A percentile compares a stretch with the other conserved stretches of the same genome.
Conservation (phyloP, 2,113 vertebrate species). For the Tamias sibiricus region DNA sequence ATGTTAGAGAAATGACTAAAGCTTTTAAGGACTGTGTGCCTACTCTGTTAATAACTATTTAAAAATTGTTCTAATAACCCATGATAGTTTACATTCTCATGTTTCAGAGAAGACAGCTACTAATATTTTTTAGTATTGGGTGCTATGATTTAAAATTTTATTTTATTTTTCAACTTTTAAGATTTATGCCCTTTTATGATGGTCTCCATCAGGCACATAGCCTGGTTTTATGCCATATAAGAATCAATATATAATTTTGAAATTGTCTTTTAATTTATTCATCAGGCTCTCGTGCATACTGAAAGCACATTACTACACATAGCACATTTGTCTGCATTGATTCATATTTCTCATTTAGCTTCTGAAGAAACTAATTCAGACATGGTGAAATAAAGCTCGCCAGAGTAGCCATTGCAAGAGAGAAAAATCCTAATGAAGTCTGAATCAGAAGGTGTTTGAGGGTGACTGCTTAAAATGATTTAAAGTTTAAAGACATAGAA, state of each 20-base stretch:
- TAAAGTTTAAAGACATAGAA: conserved; percentile 68
- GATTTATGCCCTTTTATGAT: conserved; percentile 36
- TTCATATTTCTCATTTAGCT: conserved; percentile 76
- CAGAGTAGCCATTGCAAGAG: conserved; percentile 51
- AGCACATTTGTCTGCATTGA: conserved; percentile 66
- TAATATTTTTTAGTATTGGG: conserved; percentile 62
- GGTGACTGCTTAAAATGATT: conserved; percentile 63
- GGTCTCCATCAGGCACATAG: conserved; percentile 56
- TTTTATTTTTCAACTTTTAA: conserved; percentile 47
- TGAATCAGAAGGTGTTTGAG: conserved; percentile 69
- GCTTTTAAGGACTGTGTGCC: conserved; percentile 3
- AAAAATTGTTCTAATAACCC: conserved; percentile 36
- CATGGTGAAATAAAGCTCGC: conserved; percentile 64
- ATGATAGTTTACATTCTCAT: not conserved
- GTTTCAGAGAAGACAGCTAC: not conserved
- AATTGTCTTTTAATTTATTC: conserved; percentile 83
- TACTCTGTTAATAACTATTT: conserved; percentile 57
- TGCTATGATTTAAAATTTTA: conserved; percentile 20
- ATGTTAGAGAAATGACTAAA: not conserved
- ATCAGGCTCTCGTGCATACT: conserved; percentile 74
- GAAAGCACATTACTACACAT: conserved; percentile 61
- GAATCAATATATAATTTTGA: conserved; percentile 83
- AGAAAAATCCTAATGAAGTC: conserved; percentile 73
- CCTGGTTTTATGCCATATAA: conserved; percentile 12
- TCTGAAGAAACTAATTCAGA: conserved; percentile 79